Percentiles rank a stretch among this genome's conserved stretches.
These are phyloP conservation scores for Drosophila cardini DNA, from an alignment of 1,140 invertebrate genomes.

Conservation along the genomic window DNA sequence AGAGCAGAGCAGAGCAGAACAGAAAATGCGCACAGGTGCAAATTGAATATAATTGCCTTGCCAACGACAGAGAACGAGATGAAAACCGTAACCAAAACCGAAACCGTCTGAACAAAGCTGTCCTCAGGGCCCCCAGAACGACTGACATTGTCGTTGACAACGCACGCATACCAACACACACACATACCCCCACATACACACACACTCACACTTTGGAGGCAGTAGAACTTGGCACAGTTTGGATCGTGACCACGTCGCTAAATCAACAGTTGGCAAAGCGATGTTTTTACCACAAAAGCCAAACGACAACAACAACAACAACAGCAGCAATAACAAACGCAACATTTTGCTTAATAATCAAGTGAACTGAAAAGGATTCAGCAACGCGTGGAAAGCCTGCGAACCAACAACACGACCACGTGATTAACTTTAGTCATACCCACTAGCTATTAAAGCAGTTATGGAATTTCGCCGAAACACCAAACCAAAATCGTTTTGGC, in stretches of 20 bases:
- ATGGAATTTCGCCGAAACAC: no score
- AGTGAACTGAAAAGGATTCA: constrained; percentile 33
- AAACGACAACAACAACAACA: constrained; percentile 23
- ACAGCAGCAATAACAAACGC: constrained; percentile 21
- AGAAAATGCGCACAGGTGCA: constrained; percentile 59
- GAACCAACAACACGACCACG: constrained; percentile 12
- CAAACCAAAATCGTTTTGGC: no score
- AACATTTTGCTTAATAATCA: constrained; percentile 37
- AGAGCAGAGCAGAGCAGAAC: constrained; percentile 34
- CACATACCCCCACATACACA: neutral
- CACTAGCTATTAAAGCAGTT: constrained; percentile 3
- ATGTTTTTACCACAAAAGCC: constrained; percentile 50
- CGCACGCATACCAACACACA: constrained; percentile 16
- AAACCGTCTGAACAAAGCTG: constrained; percentile 50
- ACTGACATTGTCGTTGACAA: constrained; percentile 74
- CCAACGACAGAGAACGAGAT: constrained; percentile 35
- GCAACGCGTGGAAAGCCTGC: neutral
- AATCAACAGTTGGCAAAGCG: constrained; percentile 76
- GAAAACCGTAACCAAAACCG: constrained; percentile 67
- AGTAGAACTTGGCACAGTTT: neutral
- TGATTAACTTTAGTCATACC: constrained; percentile 20
- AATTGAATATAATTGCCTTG: constrained; percentile 77
- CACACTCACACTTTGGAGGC: neutral
- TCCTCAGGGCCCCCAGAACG: constrained; percentile 54
- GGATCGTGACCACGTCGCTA: constrained; percentile 53